phyloP scores from a whole-genome alignment of 2,888 invertebrate genomes.

The Euzetes globulus region DNA sequence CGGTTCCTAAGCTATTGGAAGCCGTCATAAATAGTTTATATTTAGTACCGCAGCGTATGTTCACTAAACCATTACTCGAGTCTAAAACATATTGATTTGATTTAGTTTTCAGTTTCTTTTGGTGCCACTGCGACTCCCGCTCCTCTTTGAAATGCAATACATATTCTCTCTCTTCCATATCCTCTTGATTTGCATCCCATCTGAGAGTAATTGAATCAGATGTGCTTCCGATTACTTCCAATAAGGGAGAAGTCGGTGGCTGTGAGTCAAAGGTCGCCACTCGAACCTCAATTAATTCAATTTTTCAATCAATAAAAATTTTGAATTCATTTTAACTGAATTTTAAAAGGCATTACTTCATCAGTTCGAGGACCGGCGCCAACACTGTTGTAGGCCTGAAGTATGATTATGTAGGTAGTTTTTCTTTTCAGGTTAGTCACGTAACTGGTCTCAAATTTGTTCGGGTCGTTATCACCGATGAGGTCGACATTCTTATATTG shows the following conservation, averaged over 20 bases:
- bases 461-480: slow-evolving; percentile 13
- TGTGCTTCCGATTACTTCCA: slow-evolving; percentile 38
- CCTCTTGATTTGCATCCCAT: slow-evolving; percentile 37
- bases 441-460: slow-evolving; percentile 31
- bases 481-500: slow-evolving; percentile 42
- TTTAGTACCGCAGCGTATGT: slow-evolving; percentile 39
- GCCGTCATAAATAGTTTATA: slow-evolving; percentile 42
- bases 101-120: slow-evolving; percentile 31
- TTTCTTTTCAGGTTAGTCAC: slow-evolving; percentile 47
- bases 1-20: slow-evolving; percentile 41
- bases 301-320: not conserved
- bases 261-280: slow-evolving; percentile 37
- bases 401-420: slow-evolving; percentile 47
- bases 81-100: slow-evolving; percentile 33
- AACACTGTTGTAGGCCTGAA: slow-evolving; percentile 47
- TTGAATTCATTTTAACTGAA: not conserved
- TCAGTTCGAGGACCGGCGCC: slow-evolving; percentile 48
- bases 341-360: slow-evolving; percentile 12
- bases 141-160: slow-evolving; percentile 34
- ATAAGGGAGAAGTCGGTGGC: slow-evolving; percentile 41
- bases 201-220: slow-evolving; percentile 39
- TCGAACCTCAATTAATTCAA: slow-evolving; percentile 5
- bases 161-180: slow-evolving; percentile 35
- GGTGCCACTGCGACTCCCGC: slow-evolving; percentile 24
- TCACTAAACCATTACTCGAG: slow-evolving; percentile 20